phyloP scores from a whole-genome alignment of 2,797 vertebrate genomes.

The Microcaecilia unicolor region DNA sequence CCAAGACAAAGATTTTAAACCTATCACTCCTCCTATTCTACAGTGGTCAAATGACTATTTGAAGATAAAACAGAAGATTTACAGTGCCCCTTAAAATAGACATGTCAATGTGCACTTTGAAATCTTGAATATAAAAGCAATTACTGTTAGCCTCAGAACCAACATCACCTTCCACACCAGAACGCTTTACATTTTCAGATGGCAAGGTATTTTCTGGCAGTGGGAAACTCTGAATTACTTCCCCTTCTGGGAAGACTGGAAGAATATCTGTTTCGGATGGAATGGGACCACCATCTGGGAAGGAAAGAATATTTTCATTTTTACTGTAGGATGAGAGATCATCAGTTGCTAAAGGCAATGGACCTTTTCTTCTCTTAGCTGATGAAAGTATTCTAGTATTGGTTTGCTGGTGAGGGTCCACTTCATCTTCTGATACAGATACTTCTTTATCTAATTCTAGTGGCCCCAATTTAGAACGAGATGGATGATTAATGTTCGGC shows the following conservation, averaged over 20 bases:
- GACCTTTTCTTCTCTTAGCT: not conserved
- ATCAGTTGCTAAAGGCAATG: not conserved
- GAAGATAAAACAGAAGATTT: no score
- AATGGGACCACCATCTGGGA: not conserved
- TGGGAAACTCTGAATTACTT: slow-evolving; percentile 3
- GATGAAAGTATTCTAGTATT: not conserved
- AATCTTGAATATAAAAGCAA: not conserved
- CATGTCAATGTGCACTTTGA: no score
- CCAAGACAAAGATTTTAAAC: no score
- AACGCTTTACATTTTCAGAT: slow-evolving; percentile 37
- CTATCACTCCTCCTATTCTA: no score
- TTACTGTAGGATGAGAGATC: not conserved
- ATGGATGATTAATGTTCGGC: not conserved
- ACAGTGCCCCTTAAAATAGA: no score
- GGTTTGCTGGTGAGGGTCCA: not conserved
- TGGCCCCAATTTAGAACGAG: not conserved
- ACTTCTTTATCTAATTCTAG: not conserved
- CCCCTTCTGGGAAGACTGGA: slow-evolving; percentile 19
- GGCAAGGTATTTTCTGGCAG: slow-evolving; percentile 17
- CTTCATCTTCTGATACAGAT: slow-evolving; percentile 1
- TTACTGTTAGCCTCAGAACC: slow-evolving; percentile 72
- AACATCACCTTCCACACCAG: slow-evolving; percentile 62
- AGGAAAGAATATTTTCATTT: not conserved
- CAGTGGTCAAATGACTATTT: no score
- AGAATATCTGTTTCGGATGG: slow-evolving; percentile 9